These are phyloP conservation scores for Drosophila lini DNA, from an alignment of 1,140 invertebrate genomes.

Conservation along the genomic window DNA sequence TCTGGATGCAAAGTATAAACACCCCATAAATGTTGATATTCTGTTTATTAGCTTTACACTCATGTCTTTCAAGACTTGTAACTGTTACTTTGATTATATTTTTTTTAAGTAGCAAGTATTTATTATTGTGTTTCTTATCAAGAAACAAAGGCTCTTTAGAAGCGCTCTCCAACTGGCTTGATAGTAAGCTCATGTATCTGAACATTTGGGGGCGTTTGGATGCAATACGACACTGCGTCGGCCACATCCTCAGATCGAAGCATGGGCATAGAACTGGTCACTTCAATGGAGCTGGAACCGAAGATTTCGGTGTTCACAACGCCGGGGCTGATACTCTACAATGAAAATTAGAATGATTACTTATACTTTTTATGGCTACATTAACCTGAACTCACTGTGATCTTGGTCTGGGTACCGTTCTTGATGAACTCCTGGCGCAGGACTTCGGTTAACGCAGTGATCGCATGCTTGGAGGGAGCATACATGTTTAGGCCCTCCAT, in stretches of 20 bases:
- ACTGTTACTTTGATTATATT: background rate
- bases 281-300: conserved; percentile 28
- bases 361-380: background rate
- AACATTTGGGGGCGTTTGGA: conserved; percentile 86
- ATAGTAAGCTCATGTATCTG: conserved; percentile 80
- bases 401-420: conserved; percentile 58
- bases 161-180: conserved; percentile 63
- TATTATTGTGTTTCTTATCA: background rate
- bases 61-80: background rate
- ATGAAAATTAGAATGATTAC: background rate
- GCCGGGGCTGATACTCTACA: conserved; percentile 87
- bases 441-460: conserved; percentile 86
- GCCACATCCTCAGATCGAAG: conserved; percentile 85
- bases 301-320: conserved; percentile 85
- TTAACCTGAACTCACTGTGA: conserved; percentile 53
- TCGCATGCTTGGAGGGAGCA: conserved; percentile 86
- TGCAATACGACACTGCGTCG: conserved; percentile 86
- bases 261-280: conserved; percentile 51
- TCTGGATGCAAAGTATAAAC: conserved; percentile 52
- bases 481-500: conserved; percentile 84
- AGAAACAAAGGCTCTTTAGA: conserved; percentile 20
- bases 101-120: background rate
- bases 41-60: background rate
- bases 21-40: background rate
- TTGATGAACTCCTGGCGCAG: conserved; percentile 87